A percentile compares a stretch with the other conserved stretches of the same genome.
These are phyloP conservation scores for Tenrec ecaudatus DNA, from an alignment of 2,113 vertebrate species.

Conservation along the genomic window DNA sequence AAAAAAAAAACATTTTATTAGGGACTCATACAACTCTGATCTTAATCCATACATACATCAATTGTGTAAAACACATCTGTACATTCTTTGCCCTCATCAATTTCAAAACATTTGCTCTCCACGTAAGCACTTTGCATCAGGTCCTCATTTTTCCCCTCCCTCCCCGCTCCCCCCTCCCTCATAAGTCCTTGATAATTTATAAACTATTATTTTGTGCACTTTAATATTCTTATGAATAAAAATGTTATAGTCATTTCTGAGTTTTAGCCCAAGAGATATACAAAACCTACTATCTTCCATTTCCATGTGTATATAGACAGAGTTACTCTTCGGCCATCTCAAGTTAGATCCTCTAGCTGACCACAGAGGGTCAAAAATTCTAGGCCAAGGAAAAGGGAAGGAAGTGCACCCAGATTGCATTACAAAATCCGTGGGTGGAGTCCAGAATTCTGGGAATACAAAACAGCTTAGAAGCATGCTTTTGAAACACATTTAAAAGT, in stretches of 20 bases:
- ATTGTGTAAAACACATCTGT: too few relatives aligned
- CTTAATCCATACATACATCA: too few relatives aligned
- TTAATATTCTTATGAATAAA: not conserved
- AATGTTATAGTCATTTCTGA: slow-evolving; percentile 15
- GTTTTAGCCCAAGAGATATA: not conserved
- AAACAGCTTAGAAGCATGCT: not conserved
- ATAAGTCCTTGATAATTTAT: too few relatives aligned
- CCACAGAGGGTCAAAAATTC: not conserved
- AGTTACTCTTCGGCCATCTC: not conserved
- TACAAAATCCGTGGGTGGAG: not conserved
- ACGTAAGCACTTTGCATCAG: too few relatives aligned
- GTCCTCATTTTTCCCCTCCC: too few relatives aligned
- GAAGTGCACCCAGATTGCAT: not conserved
- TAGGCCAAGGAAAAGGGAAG: not conserved
- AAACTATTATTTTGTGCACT: too few relatives aligned
- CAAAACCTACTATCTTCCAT: not conserved
- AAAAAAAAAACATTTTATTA: too few relatives aligned
- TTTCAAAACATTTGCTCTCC: too few relatives aligned
- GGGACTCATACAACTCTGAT: too few relatives aligned
- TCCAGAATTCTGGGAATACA: not conserved
- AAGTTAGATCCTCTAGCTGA: slow-evolving; percentile 15
- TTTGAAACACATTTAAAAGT: not conserved
- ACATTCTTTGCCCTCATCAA: too few relatives aligned
- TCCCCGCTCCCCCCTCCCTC: too few relatives aligned
- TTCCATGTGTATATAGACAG: not conserved